Evolutionary conservation across 2,113 vertebrate genomes (phyloP).

Genomic region (Arvicanthis niloticus): DNA sequence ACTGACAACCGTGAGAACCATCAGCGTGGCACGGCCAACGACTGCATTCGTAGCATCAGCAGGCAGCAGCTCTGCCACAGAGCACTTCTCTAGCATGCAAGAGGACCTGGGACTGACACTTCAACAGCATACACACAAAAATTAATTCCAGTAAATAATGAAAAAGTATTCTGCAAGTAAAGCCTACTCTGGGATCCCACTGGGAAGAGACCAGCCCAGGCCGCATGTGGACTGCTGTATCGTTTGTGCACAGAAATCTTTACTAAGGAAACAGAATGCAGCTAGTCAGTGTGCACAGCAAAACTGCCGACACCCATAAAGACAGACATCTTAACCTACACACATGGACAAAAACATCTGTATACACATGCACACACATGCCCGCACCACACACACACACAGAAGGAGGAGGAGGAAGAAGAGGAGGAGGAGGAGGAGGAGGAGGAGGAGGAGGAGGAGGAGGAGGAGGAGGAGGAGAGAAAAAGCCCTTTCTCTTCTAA

Average conservation of each 20-base stretch:
- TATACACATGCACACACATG: background rate
- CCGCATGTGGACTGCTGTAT: background rate
- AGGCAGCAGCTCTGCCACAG: background rate
- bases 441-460: too few species aligned
- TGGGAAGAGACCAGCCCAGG: background rate
- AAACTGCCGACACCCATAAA: background rate
- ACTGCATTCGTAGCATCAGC: background rate
- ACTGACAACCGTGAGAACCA: too few species aligned
- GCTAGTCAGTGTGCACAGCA: background rate
- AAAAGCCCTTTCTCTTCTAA: slow-evolving; percentile 35
- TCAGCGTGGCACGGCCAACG: background rate
- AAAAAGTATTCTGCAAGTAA: background rate
- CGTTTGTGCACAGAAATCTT: background rate
- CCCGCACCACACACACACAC: background rate
- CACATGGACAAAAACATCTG: background rate
- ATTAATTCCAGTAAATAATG: background rate
- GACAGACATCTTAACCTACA: background rate
- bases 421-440: too few species aligned
- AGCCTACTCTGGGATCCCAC: background rate
- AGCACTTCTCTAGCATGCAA: background rate
- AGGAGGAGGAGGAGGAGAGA: too few species aligned
- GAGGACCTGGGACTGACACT: background rate
- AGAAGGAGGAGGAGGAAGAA: too few species aligned
- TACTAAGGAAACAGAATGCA: background rate
- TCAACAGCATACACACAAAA: background rate